These are phyloP conservation scores for Holotrichia oblita DNA, from an alignment of 1,140 invertebrate genomes.

Conservation along the genomic window DNA sequence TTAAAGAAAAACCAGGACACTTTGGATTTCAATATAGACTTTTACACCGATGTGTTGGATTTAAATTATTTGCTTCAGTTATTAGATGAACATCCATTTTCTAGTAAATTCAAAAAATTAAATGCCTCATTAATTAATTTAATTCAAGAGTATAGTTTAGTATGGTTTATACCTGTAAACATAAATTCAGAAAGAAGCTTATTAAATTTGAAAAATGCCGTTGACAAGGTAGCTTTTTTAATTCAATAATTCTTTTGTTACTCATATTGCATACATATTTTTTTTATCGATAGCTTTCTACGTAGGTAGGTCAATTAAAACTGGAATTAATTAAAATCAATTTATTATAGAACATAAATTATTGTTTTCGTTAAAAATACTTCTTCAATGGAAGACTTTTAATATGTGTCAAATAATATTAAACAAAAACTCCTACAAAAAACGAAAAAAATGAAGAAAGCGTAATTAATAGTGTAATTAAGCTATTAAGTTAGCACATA, in stretches of 20 bases:
- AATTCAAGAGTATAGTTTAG: conserved; percentile 92
- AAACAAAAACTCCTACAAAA: too few relatives aligned
- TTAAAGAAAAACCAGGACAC: conserved; percentile 82
- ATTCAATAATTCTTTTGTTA: neutral
- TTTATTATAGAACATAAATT: too few relatives aligned
- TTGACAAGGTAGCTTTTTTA: conserved; percentile 78
- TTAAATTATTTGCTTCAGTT: conserved; percentile 89
- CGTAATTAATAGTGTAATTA: too few relatives aligned
- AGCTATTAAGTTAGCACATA: too few relatives aligned
- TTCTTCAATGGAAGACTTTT: too few relatives aligned
- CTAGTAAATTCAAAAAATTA: conserved; percentile 86
- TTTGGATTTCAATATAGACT: conserved; percentile 91
- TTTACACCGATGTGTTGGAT: conserved; percentile 97
- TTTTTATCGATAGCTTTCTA: too few relatives aligned
- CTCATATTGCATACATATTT: too few relatives aligned
- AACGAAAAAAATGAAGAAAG: too few relatives aligned
- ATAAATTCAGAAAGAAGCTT: conserved; percentile 78
- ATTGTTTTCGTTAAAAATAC: too few relatives aligned
- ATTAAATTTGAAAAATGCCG: conserved; percentile 77
- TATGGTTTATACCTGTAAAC: conserved; percentile 87
- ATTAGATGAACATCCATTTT: conserved; percentile 76
- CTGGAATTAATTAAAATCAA: too few relatives aligned
- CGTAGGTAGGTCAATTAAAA: too few relatives aligned
- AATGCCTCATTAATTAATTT: conserved; percentile 88
- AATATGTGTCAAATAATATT: too few relatives aligned